These are phyloP conservation scores for Anthonomus grandis DNA, from an alignment of 1,140 invertebrate species.

Conservation along the genomic window DNA sequence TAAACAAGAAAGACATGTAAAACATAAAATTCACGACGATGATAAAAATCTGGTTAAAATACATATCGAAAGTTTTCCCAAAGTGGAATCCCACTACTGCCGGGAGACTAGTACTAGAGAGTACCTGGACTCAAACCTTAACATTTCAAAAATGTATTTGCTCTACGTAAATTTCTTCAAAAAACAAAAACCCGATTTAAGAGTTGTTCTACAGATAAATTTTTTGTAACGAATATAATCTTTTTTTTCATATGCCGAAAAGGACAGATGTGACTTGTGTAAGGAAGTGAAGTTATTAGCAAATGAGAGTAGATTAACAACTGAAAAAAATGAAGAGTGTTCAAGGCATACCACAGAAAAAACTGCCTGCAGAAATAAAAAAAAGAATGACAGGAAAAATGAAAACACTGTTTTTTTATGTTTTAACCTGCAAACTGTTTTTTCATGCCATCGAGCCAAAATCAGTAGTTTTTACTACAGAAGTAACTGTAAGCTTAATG, in stretches of 20 bases:
- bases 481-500: neutral
- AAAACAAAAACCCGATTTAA: neutral
- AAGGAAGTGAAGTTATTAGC: too few species aligned
- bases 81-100: too few species aligned
- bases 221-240: neutral
- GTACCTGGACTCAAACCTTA: neutral
- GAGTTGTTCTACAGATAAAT: neutral
- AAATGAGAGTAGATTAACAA: too few species aligned
- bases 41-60: too few species aligned
- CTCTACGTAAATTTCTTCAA: neutral
- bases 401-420: neutral
- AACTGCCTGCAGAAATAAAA: neutral
- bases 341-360: too few species aligned
- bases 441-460: neutral
- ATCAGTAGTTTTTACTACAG: too few species aligned
- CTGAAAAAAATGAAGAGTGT: too few species aligned
- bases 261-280: too few species aligned
- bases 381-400: neutral
- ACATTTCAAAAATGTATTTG: neutral
- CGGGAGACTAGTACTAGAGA: neutral
- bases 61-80: too few species aligned
- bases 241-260: too few species aligned
- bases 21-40: too few species aligned
- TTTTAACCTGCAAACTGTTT: neutral
- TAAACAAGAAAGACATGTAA: too few species aligned